A percentile compares a stretch with the other conserved stretches of the same genome.
These are phyloP conservation scores for Antigone vipio DNA, from an alignment of 2,113 vertebrate species.

Conservation along the genomic window DNA sequence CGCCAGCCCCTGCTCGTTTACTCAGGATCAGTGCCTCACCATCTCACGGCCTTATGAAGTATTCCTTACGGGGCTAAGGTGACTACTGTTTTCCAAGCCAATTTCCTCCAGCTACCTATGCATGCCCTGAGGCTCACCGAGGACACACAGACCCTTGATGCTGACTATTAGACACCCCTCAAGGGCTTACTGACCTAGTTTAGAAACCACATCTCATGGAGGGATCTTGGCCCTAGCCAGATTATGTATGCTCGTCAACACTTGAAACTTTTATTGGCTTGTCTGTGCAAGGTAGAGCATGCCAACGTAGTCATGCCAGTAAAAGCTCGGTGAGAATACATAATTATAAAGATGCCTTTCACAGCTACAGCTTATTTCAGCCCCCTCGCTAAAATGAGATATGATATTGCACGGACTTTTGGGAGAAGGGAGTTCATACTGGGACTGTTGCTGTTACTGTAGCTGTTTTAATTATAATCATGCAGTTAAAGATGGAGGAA, in stretches of 20 bases:
- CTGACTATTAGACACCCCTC: background rate
- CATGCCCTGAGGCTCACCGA: background rate
- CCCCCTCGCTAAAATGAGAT: background rate
- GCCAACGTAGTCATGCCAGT: background rate
- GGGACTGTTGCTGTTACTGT: background rate
- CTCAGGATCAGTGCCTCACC: background rate
- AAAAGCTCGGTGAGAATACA: background rate
- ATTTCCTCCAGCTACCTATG: background rate
- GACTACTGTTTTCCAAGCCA: background rate
- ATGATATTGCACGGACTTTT: background rate
- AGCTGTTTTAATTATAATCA: background rate
- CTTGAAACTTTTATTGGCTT: background rate
- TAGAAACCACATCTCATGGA: background rate
- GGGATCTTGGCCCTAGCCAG: background rate
- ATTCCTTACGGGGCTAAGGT: background rate
- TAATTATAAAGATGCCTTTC: background rate
- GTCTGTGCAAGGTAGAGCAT: background rate
- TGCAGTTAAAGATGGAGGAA: background rate
- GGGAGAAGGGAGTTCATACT: background rate
- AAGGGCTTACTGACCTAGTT: background rate
- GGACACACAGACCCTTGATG: background rate
- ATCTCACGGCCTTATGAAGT: background rate
- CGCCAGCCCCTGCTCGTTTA: background rate
- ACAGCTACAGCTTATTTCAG: background rate
- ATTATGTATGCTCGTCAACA: background rate